Conservation (phyloP, 2,113 vertebrate genomes). For the Hypocryptadius cinnamomeus region DNA sequence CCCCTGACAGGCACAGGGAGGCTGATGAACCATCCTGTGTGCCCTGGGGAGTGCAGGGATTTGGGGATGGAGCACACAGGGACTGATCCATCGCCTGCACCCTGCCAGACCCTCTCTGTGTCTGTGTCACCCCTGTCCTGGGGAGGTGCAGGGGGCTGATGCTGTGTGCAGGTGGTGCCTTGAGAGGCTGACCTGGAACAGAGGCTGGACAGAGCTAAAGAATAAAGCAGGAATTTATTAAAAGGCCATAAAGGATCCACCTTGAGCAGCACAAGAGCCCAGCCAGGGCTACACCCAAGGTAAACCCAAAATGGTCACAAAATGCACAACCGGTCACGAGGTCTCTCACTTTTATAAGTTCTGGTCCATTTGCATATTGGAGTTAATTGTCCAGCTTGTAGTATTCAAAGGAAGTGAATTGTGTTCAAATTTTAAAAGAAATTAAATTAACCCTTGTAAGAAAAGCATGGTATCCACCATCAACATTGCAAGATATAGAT, state of each 20-base stretch:
- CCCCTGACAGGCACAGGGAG: neutral
- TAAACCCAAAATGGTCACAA: neutral
- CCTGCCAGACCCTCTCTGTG: neutral
- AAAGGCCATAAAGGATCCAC: neutral
- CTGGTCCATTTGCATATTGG: neutral
- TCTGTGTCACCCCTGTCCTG: neutral
- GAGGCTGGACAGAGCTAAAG: neutral
- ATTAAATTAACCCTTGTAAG: neutral
- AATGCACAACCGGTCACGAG: accelerated
- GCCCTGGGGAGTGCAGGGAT: neutral
- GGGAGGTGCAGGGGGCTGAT: no score
- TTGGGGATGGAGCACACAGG: neutral
- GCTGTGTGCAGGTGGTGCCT: neutral
- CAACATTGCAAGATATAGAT: neutral
- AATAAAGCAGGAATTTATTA: neutral
- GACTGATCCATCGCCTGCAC: neutral
- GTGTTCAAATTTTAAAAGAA: neutral
- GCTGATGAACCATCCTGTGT: neutral
- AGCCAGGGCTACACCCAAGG: neutral
- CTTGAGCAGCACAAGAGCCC: neutral
- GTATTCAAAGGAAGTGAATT: neutral
- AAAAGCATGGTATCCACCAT: neutral
- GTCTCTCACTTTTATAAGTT: neutral
- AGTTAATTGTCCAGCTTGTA: neutral
- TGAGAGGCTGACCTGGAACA: neutral